Conservation (phyloP, 2,888 invertebrate genomes). For the Augochlorella aurata region DNA sequence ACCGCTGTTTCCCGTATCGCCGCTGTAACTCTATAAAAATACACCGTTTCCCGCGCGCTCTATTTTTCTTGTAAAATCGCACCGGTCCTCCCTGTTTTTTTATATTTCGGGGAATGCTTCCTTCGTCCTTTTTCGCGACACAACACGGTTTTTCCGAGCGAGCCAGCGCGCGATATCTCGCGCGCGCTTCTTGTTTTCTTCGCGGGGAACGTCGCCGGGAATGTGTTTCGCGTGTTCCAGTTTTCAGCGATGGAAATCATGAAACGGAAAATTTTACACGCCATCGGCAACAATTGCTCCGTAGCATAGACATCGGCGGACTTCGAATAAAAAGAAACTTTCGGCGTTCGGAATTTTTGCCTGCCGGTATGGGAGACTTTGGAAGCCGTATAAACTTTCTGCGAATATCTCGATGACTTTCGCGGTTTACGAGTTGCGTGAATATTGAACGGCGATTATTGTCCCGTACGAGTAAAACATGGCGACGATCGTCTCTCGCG, state of each 20-base stretch:
- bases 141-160: not conserved
- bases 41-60: not conserved
- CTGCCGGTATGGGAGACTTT: too few species aligned
- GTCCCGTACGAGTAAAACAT: too few species aligned
- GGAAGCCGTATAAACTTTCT: too few species aligned
- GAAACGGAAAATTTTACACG: too few species aligned
- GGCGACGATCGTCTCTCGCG: not conserved
- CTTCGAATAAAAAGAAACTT: too few species aligned
- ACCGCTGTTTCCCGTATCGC: not conserved
- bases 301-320: too few species aligned
- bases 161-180: not conserved
- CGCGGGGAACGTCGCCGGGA: not conserved
- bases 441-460: too few species aligned
- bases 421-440: too few species aligned
- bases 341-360: too few species aligned
- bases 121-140: not conserved
- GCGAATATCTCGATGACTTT: too few species aligned
- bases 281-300: too few species aligned
- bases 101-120: not conserved
- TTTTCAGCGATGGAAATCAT: too few species aligned
- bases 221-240: not conserved
- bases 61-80: conserved; percentile 1
- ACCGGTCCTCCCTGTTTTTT: not conserved
- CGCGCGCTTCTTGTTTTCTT: not conserved
- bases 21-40: conserved; percentile 12